Evolutionary conservation across 2,888 invertebrate species (phyloP).

Genomic region (Eutolmus rufibarbis): DNA sequence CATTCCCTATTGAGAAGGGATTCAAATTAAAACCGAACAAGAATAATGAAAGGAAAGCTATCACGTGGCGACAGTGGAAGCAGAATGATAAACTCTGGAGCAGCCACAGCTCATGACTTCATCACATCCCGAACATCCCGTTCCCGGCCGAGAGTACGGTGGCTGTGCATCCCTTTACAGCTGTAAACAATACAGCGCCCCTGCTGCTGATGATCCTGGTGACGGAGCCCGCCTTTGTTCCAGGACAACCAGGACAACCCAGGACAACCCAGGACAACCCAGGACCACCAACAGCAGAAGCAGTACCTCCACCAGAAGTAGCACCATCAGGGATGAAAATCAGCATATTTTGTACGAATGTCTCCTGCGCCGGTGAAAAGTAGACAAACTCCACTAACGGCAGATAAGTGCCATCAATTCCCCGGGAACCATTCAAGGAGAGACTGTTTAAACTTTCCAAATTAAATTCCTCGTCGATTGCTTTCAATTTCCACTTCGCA

Average conservation of each 20-base stretch:
- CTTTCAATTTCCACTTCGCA: constrained; percentile 35
- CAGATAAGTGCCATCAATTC: constrained; percentile 37
- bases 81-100: not conserved
- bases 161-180: not conserved
- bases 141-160: not conserved
- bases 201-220: not conserved
- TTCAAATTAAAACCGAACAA: not conserved
- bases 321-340: not conserved
- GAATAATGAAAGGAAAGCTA: not conserved
- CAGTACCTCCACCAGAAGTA: not conserved
- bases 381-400: constrained; percentile 28
- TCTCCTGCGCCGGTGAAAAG: constrained; percentile 14
- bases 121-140: not conserved
- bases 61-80: not conserved
- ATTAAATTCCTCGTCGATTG: constrained; percentile 37
- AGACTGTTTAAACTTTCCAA: constrained; percentile 35
- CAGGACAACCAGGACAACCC: not conserved
- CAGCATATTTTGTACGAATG: constrained; percentile 2
- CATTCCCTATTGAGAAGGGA: not conserved
- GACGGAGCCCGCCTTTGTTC: not conserved
- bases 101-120: not conserved
- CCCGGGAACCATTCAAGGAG: constrained; percentile 14
- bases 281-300: not conserved
- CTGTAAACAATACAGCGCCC: not conserved
- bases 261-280: too few species aligned